A percentile compares a stretch with the other conserved stretches of the same genome.
These are phyloP conservation scores for Podocnemis expansa DNA, from an alignment of 2,113 vertebrate species.

Conservation along the genomic window DNA sequence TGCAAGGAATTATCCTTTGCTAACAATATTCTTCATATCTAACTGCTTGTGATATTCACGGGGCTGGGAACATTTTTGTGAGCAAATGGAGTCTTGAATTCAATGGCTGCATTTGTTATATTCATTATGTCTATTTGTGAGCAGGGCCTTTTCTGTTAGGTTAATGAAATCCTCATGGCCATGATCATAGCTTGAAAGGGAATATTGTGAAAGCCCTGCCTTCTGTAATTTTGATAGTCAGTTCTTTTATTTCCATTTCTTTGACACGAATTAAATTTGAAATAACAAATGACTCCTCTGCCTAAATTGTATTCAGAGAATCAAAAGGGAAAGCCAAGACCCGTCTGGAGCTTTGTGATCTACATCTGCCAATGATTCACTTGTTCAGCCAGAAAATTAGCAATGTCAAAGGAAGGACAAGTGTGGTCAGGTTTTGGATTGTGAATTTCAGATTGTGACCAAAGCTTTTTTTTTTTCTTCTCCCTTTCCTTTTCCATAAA, in stretches of 20 bases:
- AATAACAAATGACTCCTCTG: neutral
- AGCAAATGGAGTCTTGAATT: neutral
- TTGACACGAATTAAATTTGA: slow-evolving; percentile 32
- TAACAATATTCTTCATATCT: neutral
- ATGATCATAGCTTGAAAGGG: neutral
- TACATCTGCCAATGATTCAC: neutral
- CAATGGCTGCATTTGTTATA: rapidly evolving
- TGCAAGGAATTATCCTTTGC: rapidly evolving
- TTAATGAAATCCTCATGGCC: neutral
- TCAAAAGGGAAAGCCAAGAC: neutral
- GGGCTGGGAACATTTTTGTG: neutral
- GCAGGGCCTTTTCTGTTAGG: neutral
- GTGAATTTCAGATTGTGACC: rapidly evolving
- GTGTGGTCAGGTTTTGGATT: neutral
- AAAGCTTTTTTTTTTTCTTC: neutral
- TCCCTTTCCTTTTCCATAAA: neutral
- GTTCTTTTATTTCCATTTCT: neutral
- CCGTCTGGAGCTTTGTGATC: neutral
- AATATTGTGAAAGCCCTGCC: neutral
- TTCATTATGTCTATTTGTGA: neutral
- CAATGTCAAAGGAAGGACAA: neutral
- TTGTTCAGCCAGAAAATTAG: neutral
- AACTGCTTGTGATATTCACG: rapidly evolving
- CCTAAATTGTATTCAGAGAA: neutral
- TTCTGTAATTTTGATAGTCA: neutral